A percentile compares a stretch with the other conserved stretches of the same genome.
Conservation (phyloP, 1,140 invertebrate species). For the Chymomyza costata region DNA sequence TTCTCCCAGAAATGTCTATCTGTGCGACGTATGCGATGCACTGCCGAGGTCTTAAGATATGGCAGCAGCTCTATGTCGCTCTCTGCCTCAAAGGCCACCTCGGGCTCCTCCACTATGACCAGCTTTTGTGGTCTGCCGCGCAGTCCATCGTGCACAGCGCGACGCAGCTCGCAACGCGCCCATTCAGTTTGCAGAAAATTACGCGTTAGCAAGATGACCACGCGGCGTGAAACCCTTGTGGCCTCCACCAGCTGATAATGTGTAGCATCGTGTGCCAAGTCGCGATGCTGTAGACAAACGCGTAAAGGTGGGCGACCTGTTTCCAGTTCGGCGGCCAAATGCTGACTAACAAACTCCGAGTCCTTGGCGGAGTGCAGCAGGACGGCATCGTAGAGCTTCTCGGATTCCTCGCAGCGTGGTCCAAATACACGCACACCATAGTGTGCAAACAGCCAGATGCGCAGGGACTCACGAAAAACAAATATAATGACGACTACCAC, state of each 20-base stretch:
- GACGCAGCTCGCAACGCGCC: constrained; percentile 88
- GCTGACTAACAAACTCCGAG: constrained; percentile 90
- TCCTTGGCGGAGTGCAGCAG: constrained; percentile 95
- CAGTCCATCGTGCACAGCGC: constrained; percentile 88
- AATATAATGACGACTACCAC: constrained; percentile 85
- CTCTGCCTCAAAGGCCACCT: constrained; percentile 83
- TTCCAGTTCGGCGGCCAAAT: constrained; percentile 89
- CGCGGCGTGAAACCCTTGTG: constrained; percentile 87
- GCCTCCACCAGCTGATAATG: constrained; percentile 87
- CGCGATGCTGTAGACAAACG: constrained; percentile 90
- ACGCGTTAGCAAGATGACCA: constrained; percentile 86
- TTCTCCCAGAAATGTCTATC: constrained; percentile 95
- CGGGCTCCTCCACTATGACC: constrained; percentile 88
- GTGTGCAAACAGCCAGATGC: constrained; percentile 90
- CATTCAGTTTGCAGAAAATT: constrained; percentile 91
- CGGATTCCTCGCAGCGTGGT: constrained; percentile 82
- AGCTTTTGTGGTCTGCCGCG: constrained; percentile 87
- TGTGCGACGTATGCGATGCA: constrained; percentile 88
- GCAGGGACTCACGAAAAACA: constrained; percentile 87
- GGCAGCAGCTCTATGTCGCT: constrained; percentile 90
- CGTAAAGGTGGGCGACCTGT: constrained; percentile 83
- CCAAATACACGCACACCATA: constrained; percentile 89
- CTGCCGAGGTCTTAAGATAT: constrained; percentile 91
- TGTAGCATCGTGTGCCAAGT: constrained; percentile 80
- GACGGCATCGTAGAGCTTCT: constrained; percentile 94